Conservation (phyloP, 2,113 vertebrate species). For the Amblyopsis rosae region DNA sequence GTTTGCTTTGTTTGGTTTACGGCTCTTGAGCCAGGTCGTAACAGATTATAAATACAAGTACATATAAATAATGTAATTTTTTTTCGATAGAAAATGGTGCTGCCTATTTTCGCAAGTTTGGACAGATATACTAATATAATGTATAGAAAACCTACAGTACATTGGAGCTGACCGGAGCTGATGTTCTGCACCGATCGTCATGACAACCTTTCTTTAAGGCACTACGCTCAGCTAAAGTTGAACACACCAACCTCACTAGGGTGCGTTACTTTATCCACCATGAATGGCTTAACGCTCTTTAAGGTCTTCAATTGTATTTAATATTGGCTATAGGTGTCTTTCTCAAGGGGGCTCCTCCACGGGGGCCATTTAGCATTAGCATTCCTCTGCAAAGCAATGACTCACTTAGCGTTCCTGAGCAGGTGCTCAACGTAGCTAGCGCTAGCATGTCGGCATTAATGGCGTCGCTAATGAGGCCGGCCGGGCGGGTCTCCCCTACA, state of each 20-base stretch:
- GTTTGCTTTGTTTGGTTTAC: too few relatives aligned
- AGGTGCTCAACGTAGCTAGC: conserved; percentile 32
- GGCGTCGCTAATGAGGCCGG: conserved; percentile 64
- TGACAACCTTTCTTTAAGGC: too few relatives aligned
- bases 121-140: not conserved
- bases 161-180: too few relatives aligned
- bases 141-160: too few relatives aligned
- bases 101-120: not conserved
- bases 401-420: conserved; percentile 55
- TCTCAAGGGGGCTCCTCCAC: conserved; percentile 26
- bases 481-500: conserved; percentile 31
- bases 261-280: too few relatives aligned
- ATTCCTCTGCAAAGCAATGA: conserved; percentile 45
- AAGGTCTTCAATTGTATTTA: too few relatives aligned
- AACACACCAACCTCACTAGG: too few relatives aligned
- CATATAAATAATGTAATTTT: not conserved
- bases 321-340: too few relatives aligned
- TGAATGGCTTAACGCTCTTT: too few relatives aligned
- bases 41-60: too few relatives aligned
- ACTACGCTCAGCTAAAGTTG: too few relatives aligned
- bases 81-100: not conserved
- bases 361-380: conserved; percentile 33
- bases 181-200: not conserved
- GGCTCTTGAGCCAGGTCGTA: too few relatives aligned
- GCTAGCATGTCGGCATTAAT: conserved; percentile 46